These are phyloP conservation scores for Blera fallax DNA, from an alignment of 2,888 invertebrate genomes.

Conservation along the genomic window DNA sequence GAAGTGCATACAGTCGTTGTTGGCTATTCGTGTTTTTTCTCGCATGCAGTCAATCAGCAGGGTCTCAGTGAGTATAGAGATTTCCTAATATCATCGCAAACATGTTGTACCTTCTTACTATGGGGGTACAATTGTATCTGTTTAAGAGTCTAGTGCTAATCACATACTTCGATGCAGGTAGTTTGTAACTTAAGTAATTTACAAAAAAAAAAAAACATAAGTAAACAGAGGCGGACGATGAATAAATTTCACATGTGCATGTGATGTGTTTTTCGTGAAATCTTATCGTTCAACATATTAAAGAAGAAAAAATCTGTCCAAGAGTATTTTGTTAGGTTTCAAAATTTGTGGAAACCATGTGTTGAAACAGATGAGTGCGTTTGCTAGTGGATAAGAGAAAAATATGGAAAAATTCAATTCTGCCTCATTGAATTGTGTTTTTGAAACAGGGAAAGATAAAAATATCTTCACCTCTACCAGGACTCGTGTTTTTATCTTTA, in stretches of 20 bases:
- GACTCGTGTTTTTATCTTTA: too few relatives aligned
- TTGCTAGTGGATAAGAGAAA: neutral
- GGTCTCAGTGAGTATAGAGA: neutral
- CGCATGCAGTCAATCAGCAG: neutral
- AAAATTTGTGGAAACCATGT: neutral
- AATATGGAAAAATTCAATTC: neutral
- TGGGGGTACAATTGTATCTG: constrained; percentile 47
- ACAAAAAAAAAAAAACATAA: neutral
- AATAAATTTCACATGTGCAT: neutral
- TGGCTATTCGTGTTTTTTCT: neutral
- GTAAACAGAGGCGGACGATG: neutral
- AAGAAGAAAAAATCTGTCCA: neutral
- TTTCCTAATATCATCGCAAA: neutral
- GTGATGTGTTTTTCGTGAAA: constrained; percentile 14
- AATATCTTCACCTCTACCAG: too few relatives aligned
- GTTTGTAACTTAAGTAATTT: neutral
- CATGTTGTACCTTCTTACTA: constrained; percentile 44
- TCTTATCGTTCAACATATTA: neutral
- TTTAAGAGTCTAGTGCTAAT: constrained; percentile 39
- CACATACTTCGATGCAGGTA: constrained; percentile 52
- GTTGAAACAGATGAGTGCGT: neutral
- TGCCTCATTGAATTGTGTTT: too few relatives aligned
- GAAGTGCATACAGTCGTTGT: neutral
- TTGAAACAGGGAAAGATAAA: too few relatives aligned
- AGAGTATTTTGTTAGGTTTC: neutral